A percentile compares a stretch with the other conserved stretches of the same genome.
These are phyloP conservation scores for Neoniphon sammara DNA, from an alignment of 2,797 vertebrate genomes.

Conservation along the genomic window DNA sequence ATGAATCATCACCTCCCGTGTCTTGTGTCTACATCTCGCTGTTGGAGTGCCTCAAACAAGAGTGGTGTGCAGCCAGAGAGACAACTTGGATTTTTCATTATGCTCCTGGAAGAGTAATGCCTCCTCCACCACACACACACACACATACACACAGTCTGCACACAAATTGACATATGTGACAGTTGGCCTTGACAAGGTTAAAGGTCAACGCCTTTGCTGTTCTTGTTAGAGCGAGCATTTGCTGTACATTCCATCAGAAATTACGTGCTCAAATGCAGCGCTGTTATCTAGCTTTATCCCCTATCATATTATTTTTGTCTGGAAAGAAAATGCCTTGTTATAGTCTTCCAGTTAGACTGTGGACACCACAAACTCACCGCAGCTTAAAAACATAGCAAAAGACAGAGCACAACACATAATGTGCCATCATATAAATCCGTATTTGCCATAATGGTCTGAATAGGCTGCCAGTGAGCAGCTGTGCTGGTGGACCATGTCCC, in stretches of 20 bases:
- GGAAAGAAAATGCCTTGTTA: constrained; percentile 10
- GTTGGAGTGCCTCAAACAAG: background rate
- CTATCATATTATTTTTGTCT: constrained; percentile 13
- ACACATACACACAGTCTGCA: constrained; percentile 4
- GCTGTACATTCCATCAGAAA: background rate
- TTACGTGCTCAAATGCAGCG: too few relatives aligned
- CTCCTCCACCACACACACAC: constrained; percentile 8
- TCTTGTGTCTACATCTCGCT: constrained; percentile 6
- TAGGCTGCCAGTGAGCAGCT: constrained; percentile 57
- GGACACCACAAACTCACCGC: too few relatives aligned
- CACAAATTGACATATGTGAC: too few relatives aligned
- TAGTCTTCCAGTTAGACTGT: too few relatives aligned
- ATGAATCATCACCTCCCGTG: constrained; percentile 59
- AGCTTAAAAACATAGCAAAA: too few relatives aligned
- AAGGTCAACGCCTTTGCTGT: constrained; percentile 7
- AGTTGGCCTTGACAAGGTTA: too few relatives aligned
- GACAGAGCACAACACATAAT: constrained; percentile 18
- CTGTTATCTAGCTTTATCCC: too few relatives aligned
- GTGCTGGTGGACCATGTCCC: constrained; percentile 40
- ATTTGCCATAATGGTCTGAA: constrained; percentile 38
- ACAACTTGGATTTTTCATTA: background rate
- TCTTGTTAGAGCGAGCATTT: background rate
- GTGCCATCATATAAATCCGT: constrained; percentile 30
- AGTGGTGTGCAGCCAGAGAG: too few relatives aligned
- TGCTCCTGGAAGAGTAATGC: background rate